These are phyloP conservation scores for Arctocebus calabarensis DNA, from an alignment of 2,797 vertebrate genomes.

Conservation along the genomic window DNA sequence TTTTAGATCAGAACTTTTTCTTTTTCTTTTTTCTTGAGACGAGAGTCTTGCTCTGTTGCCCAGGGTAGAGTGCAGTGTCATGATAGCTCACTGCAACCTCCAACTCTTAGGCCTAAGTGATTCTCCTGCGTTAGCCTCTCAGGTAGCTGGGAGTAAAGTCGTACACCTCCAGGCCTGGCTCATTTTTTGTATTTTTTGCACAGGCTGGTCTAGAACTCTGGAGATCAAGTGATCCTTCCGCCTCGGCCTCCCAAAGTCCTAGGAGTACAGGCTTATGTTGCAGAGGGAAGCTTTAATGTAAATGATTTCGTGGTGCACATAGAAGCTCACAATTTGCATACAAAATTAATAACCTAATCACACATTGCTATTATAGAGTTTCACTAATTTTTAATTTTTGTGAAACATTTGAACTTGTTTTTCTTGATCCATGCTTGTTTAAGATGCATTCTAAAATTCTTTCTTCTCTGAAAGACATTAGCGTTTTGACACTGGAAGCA, in stretches of 20 bases:
- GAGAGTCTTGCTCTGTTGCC: no score
- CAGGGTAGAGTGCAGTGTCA: no score
- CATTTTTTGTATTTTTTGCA: no score
- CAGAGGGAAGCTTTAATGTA: not conserved
- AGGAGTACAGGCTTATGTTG: not conserved
- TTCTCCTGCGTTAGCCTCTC: no score
- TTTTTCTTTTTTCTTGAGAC: not conserved
- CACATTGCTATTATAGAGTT: not conserved
- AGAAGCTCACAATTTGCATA: not conserved
- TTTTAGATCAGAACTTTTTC: not conserved
- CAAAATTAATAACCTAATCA: not conserved
- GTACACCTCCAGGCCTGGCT: no score
- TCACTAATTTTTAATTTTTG: not conserved
- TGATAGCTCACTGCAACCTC: no score
- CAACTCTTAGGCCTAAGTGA: no score
- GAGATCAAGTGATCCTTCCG: no score
- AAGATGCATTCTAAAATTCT: slow-evolving; percentile 3
- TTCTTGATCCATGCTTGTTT: not conserved
- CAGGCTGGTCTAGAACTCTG: no score
- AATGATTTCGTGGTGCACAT: not conserved
- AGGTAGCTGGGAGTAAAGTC: no score
- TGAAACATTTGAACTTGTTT: not conserved
- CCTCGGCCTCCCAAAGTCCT: no score
- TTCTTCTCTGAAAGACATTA: slow-evolving; percentile 23
- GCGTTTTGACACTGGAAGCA: not conserved